These are phyloP conservation scores for Xylocopa sonorina DNA, from an alignment of 1,140 invertebrate species.

Conservation along the genomic window DNA sequence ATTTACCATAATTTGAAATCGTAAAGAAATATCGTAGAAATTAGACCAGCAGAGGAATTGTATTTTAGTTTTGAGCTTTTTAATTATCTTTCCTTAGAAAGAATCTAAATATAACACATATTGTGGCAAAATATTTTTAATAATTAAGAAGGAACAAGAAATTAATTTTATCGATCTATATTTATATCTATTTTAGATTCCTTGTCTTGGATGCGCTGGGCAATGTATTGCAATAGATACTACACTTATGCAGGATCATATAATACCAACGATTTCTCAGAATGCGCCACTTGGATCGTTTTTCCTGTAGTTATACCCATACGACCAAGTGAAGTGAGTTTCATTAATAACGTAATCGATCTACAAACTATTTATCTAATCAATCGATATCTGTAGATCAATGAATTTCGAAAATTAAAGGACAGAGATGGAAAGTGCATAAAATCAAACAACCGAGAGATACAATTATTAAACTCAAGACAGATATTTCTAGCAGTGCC, in stretches of 20 bases:
- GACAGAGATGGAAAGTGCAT: conserved; percentile 56
- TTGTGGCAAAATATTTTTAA: too few species aligned
- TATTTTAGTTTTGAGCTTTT: not conserved
- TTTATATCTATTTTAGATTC: conserved; percentile 71
- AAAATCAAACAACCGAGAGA: conserved; percentile 54
- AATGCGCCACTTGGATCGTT: conserved; percentile 88
- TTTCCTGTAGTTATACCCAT: conserved; percentile 88
- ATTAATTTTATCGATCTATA: too few species aligned
- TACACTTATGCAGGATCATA: conserved; percentile 88
- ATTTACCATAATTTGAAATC: not conserved
- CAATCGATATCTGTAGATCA: conserved; percentile 46
- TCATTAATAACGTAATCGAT: not conserved
- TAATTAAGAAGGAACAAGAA: too few species aligned
- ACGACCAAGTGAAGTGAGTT: conserved; percentile 86
- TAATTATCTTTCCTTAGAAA: not conserved
- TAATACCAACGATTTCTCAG: conserved; percentile 85
- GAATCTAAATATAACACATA: too few species aligned
- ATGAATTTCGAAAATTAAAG: conserved; percentile 67
- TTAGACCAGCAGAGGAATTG: not conserved
- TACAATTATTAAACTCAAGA: conserved; percentile 57
- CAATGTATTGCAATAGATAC: conserved; percentile 78
- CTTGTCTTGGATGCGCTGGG: conserved; percentile 79
- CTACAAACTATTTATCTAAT: not conserved
- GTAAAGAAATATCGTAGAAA: not conserved
- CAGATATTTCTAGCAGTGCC: conserved; percentile 62